These are phyloP conservation scores for Drosophila eohydei DNA, from an alignment of 2,888 invertebrate species.

Conservation along the genomic window DNA sequence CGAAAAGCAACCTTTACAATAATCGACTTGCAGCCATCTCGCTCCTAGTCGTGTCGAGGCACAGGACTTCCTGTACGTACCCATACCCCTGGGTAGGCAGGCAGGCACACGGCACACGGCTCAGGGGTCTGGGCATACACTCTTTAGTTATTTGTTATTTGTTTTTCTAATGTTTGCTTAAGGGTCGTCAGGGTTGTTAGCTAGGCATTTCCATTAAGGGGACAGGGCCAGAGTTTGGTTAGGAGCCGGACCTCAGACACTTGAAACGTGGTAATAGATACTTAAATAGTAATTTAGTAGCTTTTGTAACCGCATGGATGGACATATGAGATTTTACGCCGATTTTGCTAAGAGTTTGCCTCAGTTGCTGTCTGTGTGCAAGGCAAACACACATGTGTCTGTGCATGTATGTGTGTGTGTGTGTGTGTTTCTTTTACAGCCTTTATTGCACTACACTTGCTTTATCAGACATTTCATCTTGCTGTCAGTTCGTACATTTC, in stretches of 20 bases:
- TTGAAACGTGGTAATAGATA: constrained; percentile 77
- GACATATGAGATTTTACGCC: constrained; percentile 76
- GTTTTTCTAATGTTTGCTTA: constrained; percentile 62
- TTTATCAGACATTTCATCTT: constrained; percentile 75
- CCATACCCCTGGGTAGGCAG: constrained; percentile 33
- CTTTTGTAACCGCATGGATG: constrained; percentile 74
- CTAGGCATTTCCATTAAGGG: constrained; percentile 62
- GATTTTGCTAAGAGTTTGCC: constrained; percentile 57
- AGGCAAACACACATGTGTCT: constrained; percentile 4
- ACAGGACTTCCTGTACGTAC: constrained; percentile 40
- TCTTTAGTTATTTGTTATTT: constrained; percentile 61
- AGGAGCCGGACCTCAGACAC: constrained; percentile 50
- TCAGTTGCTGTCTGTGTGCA: constrained; percentile 3
- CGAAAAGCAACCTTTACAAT: constrained; percentile 4
- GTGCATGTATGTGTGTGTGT: background rate
- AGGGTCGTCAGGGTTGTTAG: constrained; percentile 47
- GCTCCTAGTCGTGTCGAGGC: constrained; percentile 1
- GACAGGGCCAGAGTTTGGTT: background rate
- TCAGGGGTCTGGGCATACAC: constrained; percentile 11
- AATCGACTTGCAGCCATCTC: background rate
- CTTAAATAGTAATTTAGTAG: constrained; percentile 79
- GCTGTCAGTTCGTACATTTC: constrained; percentile 46
- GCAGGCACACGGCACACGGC: background rate
- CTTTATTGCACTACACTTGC: constrained; percentile 69
- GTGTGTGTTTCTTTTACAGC: constrained; percentile 40